Evolutionary conservation across 1,140 invertebrate species (phyloP), one percentile per base, ranked within the genome.

Genomic region (Drosophila willistoni): DNA sequence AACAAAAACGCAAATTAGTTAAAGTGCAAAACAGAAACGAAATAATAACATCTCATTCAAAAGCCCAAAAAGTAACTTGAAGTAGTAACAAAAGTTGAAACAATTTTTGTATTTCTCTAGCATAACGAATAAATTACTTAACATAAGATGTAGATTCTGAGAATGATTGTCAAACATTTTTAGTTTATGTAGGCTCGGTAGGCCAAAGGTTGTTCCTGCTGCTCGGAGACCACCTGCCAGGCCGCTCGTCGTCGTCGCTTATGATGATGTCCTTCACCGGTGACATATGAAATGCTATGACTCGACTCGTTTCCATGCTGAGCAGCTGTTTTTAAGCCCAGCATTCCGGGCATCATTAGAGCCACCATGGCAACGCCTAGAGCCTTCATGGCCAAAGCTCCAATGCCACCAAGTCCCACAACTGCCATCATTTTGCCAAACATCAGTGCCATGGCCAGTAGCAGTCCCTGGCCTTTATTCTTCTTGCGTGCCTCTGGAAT

Each of bases 381-480:
- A 7, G 94, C 94, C 92, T 96, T 96, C 95, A 96, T 95, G 7
- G 96, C 95, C 1, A 96, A 77, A 5, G 96, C 93, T 69, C 95
- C 95, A 7, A 96, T 89, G 3, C 95, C 95, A 56, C 95, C 95
- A 14, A 96, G 93, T 47, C 95, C 95, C 66, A 96, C 93, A 0
- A 95, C 95, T 0, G 95, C 95, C 91, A 96, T 92, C 93, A 95
- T 94, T 90, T 95, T 94, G 34, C 95, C 95, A 93, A 96, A 96
- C 95, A 96, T 96, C 34, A 96, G 65, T 0, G 94, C 95, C 90
- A 96, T 92, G 3, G 95, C 91, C 59, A 95, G 86, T 1, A 95
- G 71, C 14, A 93, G 92, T 3, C 93, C 93, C 3, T 94, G 93
- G 42, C 93, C 94, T 51, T 93, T 93, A 57, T 94, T 94, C 87